Conservation (phyloP, 2,113 vertebrate genomes). For the Tupaia chinensis region DNA sequence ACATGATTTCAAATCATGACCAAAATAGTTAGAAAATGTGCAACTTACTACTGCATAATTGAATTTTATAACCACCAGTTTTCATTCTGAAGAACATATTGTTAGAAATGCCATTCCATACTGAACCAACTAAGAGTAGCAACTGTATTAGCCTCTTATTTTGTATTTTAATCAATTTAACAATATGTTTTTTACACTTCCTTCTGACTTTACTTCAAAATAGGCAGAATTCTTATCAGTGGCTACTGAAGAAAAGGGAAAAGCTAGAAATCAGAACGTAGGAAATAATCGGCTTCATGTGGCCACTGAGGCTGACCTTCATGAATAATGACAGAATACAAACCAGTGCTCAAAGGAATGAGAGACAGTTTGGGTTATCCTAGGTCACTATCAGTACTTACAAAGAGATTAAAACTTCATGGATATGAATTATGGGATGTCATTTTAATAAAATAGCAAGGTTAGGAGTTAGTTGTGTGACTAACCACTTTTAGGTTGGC, state of each 20-base stretch:
- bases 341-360: background rate
- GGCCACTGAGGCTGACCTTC: background rate
- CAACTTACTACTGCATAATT: background rate
- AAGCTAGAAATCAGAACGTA: background rate
- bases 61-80: background rate
- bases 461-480: background rate
- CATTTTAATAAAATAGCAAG: background rate
- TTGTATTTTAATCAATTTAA: background rate
- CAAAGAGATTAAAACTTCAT: background rate
- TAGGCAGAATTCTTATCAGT: background rate
- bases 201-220: background rate
- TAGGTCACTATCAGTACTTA: background rate
- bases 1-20: slow-evolving; percentile 22
- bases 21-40: background rate
- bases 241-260: background rate
- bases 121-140: background rate
- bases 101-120: background rate
- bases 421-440: background rate
- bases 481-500: background rate
- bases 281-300: background rate
- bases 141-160: background rate
- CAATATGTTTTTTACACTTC: background rate
- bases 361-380: background rate
- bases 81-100: background rate
- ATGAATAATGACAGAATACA: background rate